These are phyloP conservation scores for Plusia festucae DNA, from an alignment of 2,888 invertebrate species.

Conservation along the genomic window DNA sequence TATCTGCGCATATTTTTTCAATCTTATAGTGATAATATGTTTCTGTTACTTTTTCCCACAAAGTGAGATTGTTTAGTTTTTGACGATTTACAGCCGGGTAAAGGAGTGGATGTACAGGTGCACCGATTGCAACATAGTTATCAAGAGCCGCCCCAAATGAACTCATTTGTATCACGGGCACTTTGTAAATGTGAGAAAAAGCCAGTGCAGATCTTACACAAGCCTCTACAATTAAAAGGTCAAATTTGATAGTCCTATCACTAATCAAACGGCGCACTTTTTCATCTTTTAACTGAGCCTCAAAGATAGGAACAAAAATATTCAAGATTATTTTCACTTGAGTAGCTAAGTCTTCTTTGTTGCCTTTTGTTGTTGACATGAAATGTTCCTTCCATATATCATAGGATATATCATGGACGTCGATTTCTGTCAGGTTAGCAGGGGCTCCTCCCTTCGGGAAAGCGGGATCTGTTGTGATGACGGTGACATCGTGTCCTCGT, in stretches of 20 bases:
- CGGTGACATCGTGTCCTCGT: slow-evolving; percentile 32
- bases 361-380: background rate
- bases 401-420: slow-evolving; percentile 71
- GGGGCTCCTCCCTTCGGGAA: slow-evolving; percentile 65
- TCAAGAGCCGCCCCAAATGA: slow-evolving; percentile 17
- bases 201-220: slow-evolving; percentile 29
- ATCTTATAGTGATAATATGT: too few species aligned
- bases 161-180: slow-evolving; percentile 57
- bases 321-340: slow-evolving; percentile 31
- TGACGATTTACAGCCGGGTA: slow-evolving; percentile 18
- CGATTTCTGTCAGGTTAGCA: slow-evolving; percentile 70
- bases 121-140: slow-evolving; percentile 28
- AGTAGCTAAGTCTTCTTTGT: slow-evolving; percentile 9
- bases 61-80: slow-evolving; percentile 29
- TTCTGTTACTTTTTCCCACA: slow-evolving; percentile 51
- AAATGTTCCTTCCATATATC: slow-evolving; percentile 29
- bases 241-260: slow-evolving; percentile 46
- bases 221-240: slow-evolving; percentile 54
- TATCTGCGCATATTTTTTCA: too few species aligned
- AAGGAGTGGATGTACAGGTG: slow-evolving; percentile 31
- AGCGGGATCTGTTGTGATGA: slow-evolving; percentile 44
- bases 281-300: slow-evolving; percentile 45
- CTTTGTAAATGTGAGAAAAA: slow-evolving; percentile 52
- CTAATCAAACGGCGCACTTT: slow-evolving; percentile 41
- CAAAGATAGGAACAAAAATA: slow-evolving; percentile 28